phyloP scores from a whole-genome alignment of 2,113 vertebrate species.

The Zootoca vivipara region DNA sequence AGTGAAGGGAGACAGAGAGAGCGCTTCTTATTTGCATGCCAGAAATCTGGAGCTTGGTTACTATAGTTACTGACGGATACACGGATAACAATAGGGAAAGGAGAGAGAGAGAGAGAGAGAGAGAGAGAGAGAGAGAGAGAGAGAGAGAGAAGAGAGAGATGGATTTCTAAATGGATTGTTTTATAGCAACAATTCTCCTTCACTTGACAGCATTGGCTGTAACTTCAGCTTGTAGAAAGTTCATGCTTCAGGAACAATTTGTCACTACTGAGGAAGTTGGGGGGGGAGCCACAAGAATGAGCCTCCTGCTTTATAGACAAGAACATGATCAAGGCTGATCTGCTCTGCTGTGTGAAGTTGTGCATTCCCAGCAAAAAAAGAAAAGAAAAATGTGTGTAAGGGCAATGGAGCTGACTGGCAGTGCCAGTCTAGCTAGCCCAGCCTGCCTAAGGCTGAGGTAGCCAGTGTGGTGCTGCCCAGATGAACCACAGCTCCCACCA shows the following conservation, averaged over 20 bases:
- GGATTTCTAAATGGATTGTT: conserved; percentile 63
- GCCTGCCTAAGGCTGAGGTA: not conserved
- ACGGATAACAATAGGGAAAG: not conserved
- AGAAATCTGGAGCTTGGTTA: conserved; percentile 57
- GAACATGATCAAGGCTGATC: not conserved
- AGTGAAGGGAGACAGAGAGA: not conserved
- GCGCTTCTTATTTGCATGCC: conserved; percentile 38
- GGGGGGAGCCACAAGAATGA: not conserved
- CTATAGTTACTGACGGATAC: conserved; percentile 70
- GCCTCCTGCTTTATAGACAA: too few species aligned
- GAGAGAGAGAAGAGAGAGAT: conserved; percentile 48
- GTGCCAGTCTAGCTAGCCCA: not conserved
- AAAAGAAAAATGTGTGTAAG: not conserved
- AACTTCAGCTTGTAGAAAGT: conserved; percentile 7
- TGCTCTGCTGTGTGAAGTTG: not conserved
- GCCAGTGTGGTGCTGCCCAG: too few species aligned
- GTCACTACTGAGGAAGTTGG: fast-evolving
- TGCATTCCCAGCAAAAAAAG: not conserved
- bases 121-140: conserved; percentile 45
- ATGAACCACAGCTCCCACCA: too few species aligned
- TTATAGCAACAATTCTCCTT: conserved; percentile 40
- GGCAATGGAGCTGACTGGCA: conserved; percentile 37
- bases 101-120: conserved; percentile 45
- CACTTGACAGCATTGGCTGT: conserved; percentile 55
- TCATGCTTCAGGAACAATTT: not conserved